A percentile compares a stretch with the other conserved stretches of the same genome.
These are phyloP conservation scores for Pachymerium ferrugineum DNA, from an alignment of 2,888 invertebrate genomes.

Conservation along the genomic window DNA sequence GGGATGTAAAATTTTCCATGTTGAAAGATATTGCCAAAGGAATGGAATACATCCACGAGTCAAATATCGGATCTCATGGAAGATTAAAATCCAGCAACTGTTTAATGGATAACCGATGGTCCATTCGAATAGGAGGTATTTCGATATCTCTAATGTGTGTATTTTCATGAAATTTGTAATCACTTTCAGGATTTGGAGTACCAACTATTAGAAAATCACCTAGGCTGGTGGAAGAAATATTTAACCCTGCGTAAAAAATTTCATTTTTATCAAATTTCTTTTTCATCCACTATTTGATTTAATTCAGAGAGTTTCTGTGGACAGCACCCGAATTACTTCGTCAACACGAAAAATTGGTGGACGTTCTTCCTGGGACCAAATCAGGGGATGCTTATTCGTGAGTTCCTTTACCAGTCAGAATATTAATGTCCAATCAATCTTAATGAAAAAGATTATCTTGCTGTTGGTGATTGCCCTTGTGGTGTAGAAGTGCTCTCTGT, in stretches of 20 bases:
- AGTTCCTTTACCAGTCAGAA: neutral
- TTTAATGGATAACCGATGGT: constrained; percentile 32
- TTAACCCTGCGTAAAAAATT: neutral
- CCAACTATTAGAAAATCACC: neutral
- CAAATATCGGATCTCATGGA: constrained; percentile 19
- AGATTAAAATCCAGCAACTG: constrained; percentile 28
- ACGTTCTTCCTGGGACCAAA: constrained; percentile 24
- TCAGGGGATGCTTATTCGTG: constrained; percentile 31
- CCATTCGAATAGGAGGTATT: constrained; percentile 23
- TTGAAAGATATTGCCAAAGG: constrained; percentile 30
- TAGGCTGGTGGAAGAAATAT: neutral
- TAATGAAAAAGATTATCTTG: neutral
- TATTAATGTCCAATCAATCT: neutral
- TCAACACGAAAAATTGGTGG: neutral
- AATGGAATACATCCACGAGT: constrained; percentile 31
- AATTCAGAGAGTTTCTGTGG: constrained; percentile 21
- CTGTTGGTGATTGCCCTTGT: too few species aligned
- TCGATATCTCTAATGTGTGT: too few species aligned
- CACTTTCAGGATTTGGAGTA: neutral
- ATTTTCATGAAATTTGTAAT: neutral
- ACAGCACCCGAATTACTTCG: constrained; percentile 27
- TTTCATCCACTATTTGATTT: neutral
- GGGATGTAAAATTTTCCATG: constrained; percentile 32
- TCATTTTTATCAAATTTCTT: neutral
- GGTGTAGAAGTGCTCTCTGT: too few species aligned